Evolutionary conservation across 2,797 vertebrate species (phyloP).

Genomic region (Alectoris magna): DNA sequence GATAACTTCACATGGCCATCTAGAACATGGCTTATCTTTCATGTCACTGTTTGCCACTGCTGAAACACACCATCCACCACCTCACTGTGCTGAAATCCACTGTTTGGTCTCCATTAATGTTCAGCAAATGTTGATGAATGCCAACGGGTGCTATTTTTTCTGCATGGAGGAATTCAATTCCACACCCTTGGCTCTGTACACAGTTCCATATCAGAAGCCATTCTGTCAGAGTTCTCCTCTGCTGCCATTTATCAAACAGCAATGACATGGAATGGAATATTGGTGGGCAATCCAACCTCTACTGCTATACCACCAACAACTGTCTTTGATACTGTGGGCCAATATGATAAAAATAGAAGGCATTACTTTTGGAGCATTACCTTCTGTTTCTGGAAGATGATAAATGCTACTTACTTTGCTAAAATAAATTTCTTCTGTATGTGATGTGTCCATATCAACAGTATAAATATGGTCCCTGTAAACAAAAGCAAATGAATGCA

Average conservation of each 20-base stretch:
- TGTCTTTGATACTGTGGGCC: not conserved
- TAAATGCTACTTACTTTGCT: slow-evolving; percentile 93
- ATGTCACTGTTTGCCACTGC: not conserved
- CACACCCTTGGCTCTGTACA: not conserved
- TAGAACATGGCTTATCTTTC: not conserved
- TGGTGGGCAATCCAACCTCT: not conserved
- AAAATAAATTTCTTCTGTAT: slow-evolving; percentile 97
- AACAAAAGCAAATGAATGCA: slow-evolving; percentile 73
- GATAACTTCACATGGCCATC: not conserved
- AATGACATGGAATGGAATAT: not conserved
- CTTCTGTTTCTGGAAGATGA: slow-evolving; percentile 35
- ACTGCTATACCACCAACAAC: not conserved
- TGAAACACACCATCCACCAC: not conserved
- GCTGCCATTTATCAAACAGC: not conserved
- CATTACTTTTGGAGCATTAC: not conserved
- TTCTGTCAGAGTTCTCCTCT: not conserved
- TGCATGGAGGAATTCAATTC: not conserved
- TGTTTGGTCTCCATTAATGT: not conserved
- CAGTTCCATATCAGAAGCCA: not conserved
- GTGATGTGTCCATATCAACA: slow-evolving; percentile 92
- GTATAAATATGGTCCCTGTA: slow-evolving; percentile 98
- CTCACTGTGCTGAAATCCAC: not conserved
- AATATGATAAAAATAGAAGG: not conserved
- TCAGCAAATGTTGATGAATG: not conserved
- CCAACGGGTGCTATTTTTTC: not conserved